A percentile compares a stretch with the other conserved stretches of the same genome.
Conservation (phyloP, 2,888 invertebrate species). For the Alentia gelatinosa region DNA sequence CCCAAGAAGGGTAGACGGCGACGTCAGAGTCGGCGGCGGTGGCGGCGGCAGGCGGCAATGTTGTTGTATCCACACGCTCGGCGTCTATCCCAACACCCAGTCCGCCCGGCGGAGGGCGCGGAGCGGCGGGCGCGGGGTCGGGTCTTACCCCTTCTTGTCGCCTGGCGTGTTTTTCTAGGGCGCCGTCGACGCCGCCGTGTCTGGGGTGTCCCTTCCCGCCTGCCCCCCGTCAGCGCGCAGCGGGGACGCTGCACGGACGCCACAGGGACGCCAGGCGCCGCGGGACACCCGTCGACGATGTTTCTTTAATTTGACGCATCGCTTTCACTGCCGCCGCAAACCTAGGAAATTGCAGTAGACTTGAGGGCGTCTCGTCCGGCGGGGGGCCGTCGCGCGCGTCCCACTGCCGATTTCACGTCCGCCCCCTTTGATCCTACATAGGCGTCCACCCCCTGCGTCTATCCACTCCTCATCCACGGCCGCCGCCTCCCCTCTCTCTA, state of each 20-base stretch:
- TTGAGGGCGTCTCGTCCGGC: neutral
- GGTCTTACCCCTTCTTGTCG: neutral
- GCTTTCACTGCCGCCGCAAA: slow-evolving; percentile 30
- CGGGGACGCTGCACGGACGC: too few relatives aligned
- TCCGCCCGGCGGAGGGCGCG: neutral
- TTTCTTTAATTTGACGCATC: slow-evolving; percentile 37
- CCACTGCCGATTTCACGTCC: neutral
- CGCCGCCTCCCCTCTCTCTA: neutral
- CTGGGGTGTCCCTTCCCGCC: neutral
- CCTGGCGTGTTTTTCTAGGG: neutral
- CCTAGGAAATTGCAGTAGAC: slow-evolving; percentile 22
- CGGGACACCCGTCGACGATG: neutral
- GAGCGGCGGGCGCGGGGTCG: neutral
- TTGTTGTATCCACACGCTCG: neutral
- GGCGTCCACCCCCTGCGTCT: neutral
- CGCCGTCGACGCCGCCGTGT: neutral
- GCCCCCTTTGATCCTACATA: neutral
- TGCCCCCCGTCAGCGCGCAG: neutral
- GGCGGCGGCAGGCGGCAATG: neutral
- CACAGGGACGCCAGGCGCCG: neutral
- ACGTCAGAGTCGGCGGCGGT: too few relatives aligned
- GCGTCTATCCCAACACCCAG: neutral
- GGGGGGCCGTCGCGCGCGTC: neutral
- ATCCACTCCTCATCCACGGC: neutral
- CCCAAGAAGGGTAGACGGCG: too few relatives aligned